These are phyloP conservation scores for Galeopsomyia nigrocyanea DNA, from an alignment of 2,888 invertebrate genomes.

Conservation along the genomic window DNA sequence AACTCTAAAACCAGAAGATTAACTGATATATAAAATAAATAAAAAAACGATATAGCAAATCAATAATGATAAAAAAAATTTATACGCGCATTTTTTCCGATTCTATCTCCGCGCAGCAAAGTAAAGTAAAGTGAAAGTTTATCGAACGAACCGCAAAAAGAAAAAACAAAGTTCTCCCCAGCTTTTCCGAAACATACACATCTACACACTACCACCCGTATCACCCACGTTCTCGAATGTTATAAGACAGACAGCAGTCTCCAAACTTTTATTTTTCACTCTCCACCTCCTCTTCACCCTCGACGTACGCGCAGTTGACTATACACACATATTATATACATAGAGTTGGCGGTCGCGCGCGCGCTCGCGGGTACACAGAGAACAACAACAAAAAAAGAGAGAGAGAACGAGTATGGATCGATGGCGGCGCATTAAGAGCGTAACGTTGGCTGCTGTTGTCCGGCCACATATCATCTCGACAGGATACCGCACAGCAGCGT, in stretches of 20 bases:
- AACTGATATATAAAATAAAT: background rate
- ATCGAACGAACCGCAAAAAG: background rate
- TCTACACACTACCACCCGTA: background rate
- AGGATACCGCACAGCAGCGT: conserved; percentile 57
- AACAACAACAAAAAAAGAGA: no score
- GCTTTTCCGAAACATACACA: background rate
- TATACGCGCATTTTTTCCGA: background rate
- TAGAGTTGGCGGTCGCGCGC: background rate
- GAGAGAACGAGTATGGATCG: conserved; percentile 8
- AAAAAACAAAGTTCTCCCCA: background rate
- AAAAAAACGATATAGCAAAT: conserved; percentile 3
- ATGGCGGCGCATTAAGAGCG: conserved; percentile 30
- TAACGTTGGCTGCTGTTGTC: background rate
- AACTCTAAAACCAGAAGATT: background rate
- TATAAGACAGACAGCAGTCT: conserved; percentile 37
- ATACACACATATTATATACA: conserved; percentile 45
- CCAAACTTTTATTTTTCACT: conserved; percentile 20
- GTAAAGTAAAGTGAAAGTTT: background rate
- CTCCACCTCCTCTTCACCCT: background rate
- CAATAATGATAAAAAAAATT: background rate
- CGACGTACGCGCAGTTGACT: conserved; percentile 13
- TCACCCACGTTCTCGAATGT: background rate
- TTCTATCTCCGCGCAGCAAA: background rate
- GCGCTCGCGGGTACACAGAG: no score
- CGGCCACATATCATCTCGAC: conserved; percentile 64